Evolutionary conservation across 2,888 invertebrate genomes (phyloP), one percentile per base, ranked within the genome.

Genomic region (Hololepta plana): DNA sequence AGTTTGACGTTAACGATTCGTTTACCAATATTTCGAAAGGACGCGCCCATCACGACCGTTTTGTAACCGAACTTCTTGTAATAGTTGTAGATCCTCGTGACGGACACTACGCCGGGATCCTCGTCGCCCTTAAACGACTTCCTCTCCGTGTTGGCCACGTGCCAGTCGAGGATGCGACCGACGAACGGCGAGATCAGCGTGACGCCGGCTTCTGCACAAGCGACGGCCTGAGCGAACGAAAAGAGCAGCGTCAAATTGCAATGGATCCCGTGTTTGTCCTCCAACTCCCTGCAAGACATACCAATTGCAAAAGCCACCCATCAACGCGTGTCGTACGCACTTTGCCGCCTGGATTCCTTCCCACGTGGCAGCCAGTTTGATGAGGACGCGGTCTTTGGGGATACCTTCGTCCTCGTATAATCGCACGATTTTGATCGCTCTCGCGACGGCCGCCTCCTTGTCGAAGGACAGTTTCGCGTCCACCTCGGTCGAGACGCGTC

Each of bases 31-130:
- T 96, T 99, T 33, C 98, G 68, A 64, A 99, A 99, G 0, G 98
- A 98, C 2, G 98, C 98, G 5, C 96, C 98, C 98, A 99, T 99
- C 2, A 99, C 93, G 23, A 88, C 84, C 0, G 98, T 95, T 53
- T 87, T 81, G 59, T 96, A 90, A 5, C 74, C 88, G 53, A 80
- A 90, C 57, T 95, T 95, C 60, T 99, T 99, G 60, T 90, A 95
- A 52, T 95, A 95, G 51, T 90, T 91, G 60, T 80, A 95, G 37
- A 93, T 84, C 40, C 74, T 69, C 0, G 81, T 81, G 2, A 93
- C 93, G 4, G 88, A 88, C 38, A 74, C 38, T 1, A 93, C 90
- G 23, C 90, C 95, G 2, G 93, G 93, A 55, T 95, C 93, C 24
- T 84, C 77, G 30, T 71, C 61, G 2, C 74, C 64, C 36, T 73